Evolutionary conservation across 2,113 vertebrate genomes (phyloP), one percentile per base, ranked within the genome.

Genomic region (Chitala chitala): DNA sequence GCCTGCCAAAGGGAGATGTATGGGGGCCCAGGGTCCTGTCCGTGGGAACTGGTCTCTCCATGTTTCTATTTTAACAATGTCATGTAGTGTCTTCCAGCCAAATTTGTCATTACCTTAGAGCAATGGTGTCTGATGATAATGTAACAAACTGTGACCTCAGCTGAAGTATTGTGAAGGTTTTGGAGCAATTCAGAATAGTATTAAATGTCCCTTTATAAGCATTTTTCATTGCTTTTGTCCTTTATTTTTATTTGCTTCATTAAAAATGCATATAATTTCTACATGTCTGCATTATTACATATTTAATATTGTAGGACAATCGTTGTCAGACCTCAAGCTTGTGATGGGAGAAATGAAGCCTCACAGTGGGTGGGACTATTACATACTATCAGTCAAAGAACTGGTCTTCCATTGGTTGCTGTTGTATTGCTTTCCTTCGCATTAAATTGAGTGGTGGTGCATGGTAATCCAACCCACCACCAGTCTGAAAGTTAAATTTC

Each of bases 141-240:
- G 73, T 73, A 83, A 78, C 82, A 69, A 20, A n/a, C 42, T 46
- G 15, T 79, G 76, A 82, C 42, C 13, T 42, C 46, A 44, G 70
- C 12, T 72, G 31, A 74, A 78, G 24, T 69, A 51, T 61, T 77
- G 20, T 81, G 71, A 79, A 78, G 65, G 80, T 86, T 81, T 87
- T 82, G 86, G 81, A 75, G 54, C 79, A 71, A 75, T 86, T 76
- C 85, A 79, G 86, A 80, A 80, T 84, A 86, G 79, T 77, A 90
- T 90, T 89, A 90, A 89, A 89, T 77, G 76, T 77, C 71, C 80
- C 77, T 80, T 87, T 77, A 78, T 33, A 86, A 88, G 83, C 76
- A 74, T 80, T 69, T n/a, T 63, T 53, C 76, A 75, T 40, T 61
- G 40, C 77, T 75, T 82, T 59, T 85, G 84, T 85, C 81, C 69